Evolutionary conservation across 2,113 vertebrate genomes (phyloP).

Genomic region (Bufo bufo): DNA sequence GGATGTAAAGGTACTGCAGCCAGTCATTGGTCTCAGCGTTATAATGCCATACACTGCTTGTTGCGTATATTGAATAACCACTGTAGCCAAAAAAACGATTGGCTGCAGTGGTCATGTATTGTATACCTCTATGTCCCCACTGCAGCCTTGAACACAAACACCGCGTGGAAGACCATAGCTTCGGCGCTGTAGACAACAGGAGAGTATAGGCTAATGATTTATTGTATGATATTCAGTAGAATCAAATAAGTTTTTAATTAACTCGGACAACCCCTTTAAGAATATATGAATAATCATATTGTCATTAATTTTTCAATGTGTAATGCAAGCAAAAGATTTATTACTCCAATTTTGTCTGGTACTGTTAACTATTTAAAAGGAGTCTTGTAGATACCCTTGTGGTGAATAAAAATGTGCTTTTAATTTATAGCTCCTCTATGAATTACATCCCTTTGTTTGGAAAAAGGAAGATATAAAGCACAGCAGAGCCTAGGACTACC

Average conservation of each 20-base stretch:
- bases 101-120: too few relatives aligned
- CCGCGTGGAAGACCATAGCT: too few relatives aligned
- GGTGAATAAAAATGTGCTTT: constrained; percentile 21
- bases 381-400: not conserved
- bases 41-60: too few relatives aligned
- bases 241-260: not conserved
- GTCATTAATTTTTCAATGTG: constrained; percentile 36
- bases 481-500: constrained; percentile 9
- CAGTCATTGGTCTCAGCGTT: too few relatives aligned
- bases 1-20: too few relatives aligned
- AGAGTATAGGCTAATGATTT: too few relatives aligned
- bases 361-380: constrained; percentile 34
- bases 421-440: constrained; percentile 12
- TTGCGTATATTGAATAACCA: too few relatives aligned
- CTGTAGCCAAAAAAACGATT: too few relatives aligned
- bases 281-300: constrained; percentile 1
- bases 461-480: not conserved
- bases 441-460: not conserved
- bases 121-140: too few relatives aligned
- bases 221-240: not conserved
- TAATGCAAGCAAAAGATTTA: constrained; percentile 21
- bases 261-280: not conserved
- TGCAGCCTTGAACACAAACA: too few relatives aligned
- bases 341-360: constrained; percentile 34
- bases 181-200: too few relatives aligned